Evolutionary conservation across 2,888 invertebrate genomes (phyloP), one percentile per base, ranked within the genome.

Genomic region (Lasius fuliginosus): DNA sequence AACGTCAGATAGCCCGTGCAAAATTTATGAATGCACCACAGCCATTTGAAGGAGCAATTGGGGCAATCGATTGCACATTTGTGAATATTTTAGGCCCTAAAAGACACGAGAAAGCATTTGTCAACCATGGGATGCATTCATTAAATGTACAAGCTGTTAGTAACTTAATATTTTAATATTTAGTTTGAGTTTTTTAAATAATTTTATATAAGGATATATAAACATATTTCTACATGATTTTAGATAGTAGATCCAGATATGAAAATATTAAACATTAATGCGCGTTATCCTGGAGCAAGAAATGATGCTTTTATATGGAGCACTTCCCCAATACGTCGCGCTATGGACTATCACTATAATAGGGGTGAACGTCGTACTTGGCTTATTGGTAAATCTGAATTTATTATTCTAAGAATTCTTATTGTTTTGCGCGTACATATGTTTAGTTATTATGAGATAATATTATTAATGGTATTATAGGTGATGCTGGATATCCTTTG

Each of bases 191-290:
- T 27, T 11, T 58, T 58, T 58, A 27, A 58, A 58, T 27, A 58
- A 58, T 27, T 23, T 27, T 27, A 58, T 58, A 27, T 58, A 58
- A 27, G 4, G 6, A 58, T 30, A 30, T 30, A 30, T 58, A 58
- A 27, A 58, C 6, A 23, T 23, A 40, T 40, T 40, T 40, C 40
- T 40, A 9, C 9, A 40, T 40, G 9, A 40, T 40, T 9, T 40
- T 40, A 40, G 68, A 79, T 88, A 56, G 79, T 86, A 81, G 88
- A 86, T 81, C 79, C 85, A 15, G 69, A 86, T 53, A 27, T 86
- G 27, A 84, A 77, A 46, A 33, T 87, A 15, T 60, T 87, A 49
- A 88, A 85, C 58, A 82, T 87, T 23, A 86, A 87, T 56, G 76
- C 83, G 15, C 67, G 87, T 4, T 87, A 69, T 75, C 87, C 85